Base-by-base conservation (phyloP, 2,888 invertebrate species). In the Amphipoea oculea region DNA sequence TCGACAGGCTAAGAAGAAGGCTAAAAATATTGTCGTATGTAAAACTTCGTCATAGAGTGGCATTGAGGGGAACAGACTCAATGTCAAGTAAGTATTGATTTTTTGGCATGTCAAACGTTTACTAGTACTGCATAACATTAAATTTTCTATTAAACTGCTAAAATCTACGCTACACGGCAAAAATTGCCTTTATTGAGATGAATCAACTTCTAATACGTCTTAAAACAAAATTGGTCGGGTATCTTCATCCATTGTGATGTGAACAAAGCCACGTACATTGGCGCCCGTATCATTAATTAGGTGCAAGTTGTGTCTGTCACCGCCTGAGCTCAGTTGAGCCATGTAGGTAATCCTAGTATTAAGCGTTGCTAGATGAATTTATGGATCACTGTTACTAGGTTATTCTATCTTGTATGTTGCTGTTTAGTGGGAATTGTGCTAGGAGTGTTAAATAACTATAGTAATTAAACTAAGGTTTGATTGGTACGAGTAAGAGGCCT, bases 51-150 rank as follows among this genome's bases (percentile, higher is more conserved):
- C 40, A 23, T 40, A 62, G 23, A 67, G 45, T 75, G 7, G 14
- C 70, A 67, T 70, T 73, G 57, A 69, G 14, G n/a, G 42, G 23
- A 65, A 51, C 48, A 69, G 23, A 68, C 29, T 82, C 74, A 86
- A 78, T 78, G 78, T 73, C 75, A 75, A 73, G 40, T 69, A 20
- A 40, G 40, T 86, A 68, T 86, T 65, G 83, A 82, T 86, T 73
- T 69, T 81, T 57, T 62, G 20, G 42, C 51, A 62, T 48, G 60
- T 57, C 57, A 62, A 68, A 51, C 62, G 36, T 40, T 42, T 29
- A 62, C 36, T 36, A 36, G 36, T 36, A 36, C 36, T 75, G 67
- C 42, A 77, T 57, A 42, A 65, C 23, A n/a, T 48, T 14, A 23
- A 65, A 17, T 20, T n/a, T 81, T 70, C 14, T 65, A n/a, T 23